These are phyloP conservation scores for Exocentrus adspersus DNA, from an alignment of 2,888 invertebrate genomes.

Conservation along the genomic window DNA sequence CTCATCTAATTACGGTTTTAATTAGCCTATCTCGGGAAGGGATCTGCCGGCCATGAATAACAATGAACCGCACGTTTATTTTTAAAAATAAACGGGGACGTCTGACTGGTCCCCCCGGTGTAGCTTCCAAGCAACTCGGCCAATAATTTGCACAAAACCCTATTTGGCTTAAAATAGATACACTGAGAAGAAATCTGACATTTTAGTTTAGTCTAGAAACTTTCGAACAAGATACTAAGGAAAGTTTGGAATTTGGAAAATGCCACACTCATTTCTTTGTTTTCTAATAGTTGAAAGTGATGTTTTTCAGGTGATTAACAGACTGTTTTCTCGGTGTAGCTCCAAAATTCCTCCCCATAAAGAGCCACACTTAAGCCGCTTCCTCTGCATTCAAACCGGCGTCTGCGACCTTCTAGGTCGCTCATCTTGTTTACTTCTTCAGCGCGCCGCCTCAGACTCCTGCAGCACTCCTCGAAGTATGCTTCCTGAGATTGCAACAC, in stretches of 20 bases:
- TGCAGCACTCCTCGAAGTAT: neutral
- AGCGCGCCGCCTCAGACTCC: conserved; percentile 3
- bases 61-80: conserved; percentile 12
- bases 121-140: conserved; percentile 15
- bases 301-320: too few species aligned
- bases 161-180: neutral
- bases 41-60: conserved; percentile 16
- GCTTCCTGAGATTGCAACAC: conserved; percentile 22
- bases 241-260: too few species aligned
- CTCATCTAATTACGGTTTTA: conserved; percentile 16
- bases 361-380: conserved; percentile 19
- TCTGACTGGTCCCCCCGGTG: neutral
- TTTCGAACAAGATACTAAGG: too few species aligned
- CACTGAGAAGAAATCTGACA: neutral
- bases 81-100: conserved; percentile 1
- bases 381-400: conserved; percentile 24
- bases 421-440: conserved; percentile 9
- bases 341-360: conserved; percentile 21
- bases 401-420: conserved; percentile 25
- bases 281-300: too few species aligned
- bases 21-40: conserved; percentile 9
- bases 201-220: neutral
- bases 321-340: neutral
- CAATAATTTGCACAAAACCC: conserved; percentile 8
- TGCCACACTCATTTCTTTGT: too few species aligned